Evolutionary conservation across 1,140 invertebrate genomes (phyloP), one percentile per base, ranked within the genome.

Genomic region (Drosophila tani): DNA sequence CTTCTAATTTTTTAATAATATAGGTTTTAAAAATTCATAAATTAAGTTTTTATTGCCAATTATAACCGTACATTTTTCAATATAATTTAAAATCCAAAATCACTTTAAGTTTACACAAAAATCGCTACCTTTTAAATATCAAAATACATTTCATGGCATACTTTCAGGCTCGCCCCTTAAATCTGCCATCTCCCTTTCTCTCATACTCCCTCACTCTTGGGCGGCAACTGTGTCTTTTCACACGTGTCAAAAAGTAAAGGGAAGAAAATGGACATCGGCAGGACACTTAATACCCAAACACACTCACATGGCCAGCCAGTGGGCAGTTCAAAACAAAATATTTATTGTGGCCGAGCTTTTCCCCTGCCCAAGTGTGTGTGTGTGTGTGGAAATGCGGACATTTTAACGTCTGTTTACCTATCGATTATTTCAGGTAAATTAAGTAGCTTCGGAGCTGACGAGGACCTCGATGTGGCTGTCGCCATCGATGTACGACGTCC

Each of bases 361-460:
- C 55, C 55, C 55, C 17, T 24, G n/a, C 40, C 19, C 45, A 35
- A 46, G 35, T 45, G 12, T 59, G 29, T 15, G 47, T 53, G 21
- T 59, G 38, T 83, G 78, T 84, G 85, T 55, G 85, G 84, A 82
- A 90, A 82, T 90, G 64, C 75, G 71, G 71, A 79, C 85, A 80
- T 85, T 90, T 90, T 82, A 90, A 90, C 85, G 86, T 90, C 82
- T 90, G 85, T 90, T 90, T 90, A 90, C 85, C 86, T 91, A 90
- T 90, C 85, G 85, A 90, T 90, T 90, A 90, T 90, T 90, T 90
- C 85, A 90, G 85, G 85, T 90, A 90, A 90, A 90, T 90, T 90
- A 90, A 90, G 85, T 90, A 90, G 85, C 85, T 90, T 79, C 64
- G 69, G 74, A 83, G 64, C 75, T 80, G 74, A 66, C 53, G 60